Evolutionary conservation across 2,888 invertebrate species (phyloP).

Genomic region (Mycalesis mineus): DNA sequence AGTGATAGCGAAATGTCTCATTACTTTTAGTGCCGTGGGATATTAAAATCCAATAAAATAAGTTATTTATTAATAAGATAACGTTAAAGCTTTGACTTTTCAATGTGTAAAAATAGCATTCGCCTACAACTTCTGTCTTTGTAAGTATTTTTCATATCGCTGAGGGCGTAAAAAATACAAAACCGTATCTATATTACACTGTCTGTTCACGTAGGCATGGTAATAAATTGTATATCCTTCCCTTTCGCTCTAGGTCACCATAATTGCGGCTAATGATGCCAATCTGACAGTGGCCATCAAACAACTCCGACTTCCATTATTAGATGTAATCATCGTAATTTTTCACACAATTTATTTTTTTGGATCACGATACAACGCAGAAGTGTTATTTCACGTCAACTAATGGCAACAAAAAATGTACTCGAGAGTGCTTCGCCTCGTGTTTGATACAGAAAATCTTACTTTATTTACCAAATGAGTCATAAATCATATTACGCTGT

Average conservation of each 20-base stretch:
- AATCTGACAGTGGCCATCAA: constrained; percentile 67
- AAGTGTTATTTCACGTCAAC: constrained; percentile 67
- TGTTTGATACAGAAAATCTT: constrained; percentile 21
- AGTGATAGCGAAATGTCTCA: constrained; percentile 24
- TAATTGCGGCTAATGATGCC: constrained; percentile 73
- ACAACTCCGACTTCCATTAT: constrained; percentile 63
- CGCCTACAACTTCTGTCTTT: neutral
- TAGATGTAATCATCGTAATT: constrained; percentile 76
- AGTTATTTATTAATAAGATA: constrained; percentile 19
- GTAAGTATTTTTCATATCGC: neutral
- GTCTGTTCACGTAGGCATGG: neutral
- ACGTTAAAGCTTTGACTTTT: constrained; percentile 11
- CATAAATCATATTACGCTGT: constrained; percentile 18
- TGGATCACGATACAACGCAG: constrained; percentile 54
- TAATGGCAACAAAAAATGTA: constrained; percentile 74
- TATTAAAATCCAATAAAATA: constrained; percentile 24
- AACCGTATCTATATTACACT: neutral
- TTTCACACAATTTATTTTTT: constrained; percentile 77
- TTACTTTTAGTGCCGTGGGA: constrained; percentile 25
- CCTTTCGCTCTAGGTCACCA: constrained; percentile 35
- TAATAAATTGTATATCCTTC: constrained; percentile 7
- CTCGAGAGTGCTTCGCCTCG: constrained; percentile 38
- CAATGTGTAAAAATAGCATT: constrained; percentile 2
- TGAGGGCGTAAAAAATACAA: neutral
- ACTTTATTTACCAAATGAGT: constrained; percentile 25